These are phyloP conservation scores for Pristis pectinata DNA, from an alignment of 2,797 vertebrate genomes.

Conservation along the genomic window DNA sequence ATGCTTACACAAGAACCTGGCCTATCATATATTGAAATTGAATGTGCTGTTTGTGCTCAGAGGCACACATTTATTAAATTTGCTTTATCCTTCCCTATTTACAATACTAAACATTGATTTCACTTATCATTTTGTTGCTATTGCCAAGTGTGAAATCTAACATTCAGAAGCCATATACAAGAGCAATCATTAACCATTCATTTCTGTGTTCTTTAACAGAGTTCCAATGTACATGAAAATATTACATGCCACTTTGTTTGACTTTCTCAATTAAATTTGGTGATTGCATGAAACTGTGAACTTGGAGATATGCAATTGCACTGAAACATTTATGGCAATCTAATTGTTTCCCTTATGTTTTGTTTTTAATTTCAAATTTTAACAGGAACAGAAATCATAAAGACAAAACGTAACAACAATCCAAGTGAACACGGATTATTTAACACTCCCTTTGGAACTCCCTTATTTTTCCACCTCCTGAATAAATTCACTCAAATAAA, in stretches of 20 bases:
- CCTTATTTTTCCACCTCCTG: background rate
- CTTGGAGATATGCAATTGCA: no score
- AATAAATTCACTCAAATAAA: background rate
- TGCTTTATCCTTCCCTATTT: background rate
- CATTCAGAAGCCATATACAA: background rate
- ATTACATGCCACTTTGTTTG: background rate
- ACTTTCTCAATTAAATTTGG: background rate
- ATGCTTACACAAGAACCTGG: background rate
- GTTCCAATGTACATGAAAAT: background rate
- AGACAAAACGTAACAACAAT: background rate
- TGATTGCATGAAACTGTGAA: background rate
- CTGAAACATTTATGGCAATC: background rate
- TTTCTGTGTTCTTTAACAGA: background rate
- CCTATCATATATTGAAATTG: background rate
- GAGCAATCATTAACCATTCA: background rate
- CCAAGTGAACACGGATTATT: background rate
- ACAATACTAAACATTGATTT: background rate
- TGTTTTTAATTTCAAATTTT: background rate
- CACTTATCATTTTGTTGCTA: background rate
- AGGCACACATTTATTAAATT: background rate
- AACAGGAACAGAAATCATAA: background rate
- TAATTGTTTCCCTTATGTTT: background rate
- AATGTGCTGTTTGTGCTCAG: background rate
- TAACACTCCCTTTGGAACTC: background rate
- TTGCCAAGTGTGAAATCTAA: background rate